A percentile compares a stretch with the other conserved stretches of the same genome.
Evolutionary conservation across 2,113 vertebrate genomes (phyloP).

Genomic region (Donacobius atricapilla): DNA sequence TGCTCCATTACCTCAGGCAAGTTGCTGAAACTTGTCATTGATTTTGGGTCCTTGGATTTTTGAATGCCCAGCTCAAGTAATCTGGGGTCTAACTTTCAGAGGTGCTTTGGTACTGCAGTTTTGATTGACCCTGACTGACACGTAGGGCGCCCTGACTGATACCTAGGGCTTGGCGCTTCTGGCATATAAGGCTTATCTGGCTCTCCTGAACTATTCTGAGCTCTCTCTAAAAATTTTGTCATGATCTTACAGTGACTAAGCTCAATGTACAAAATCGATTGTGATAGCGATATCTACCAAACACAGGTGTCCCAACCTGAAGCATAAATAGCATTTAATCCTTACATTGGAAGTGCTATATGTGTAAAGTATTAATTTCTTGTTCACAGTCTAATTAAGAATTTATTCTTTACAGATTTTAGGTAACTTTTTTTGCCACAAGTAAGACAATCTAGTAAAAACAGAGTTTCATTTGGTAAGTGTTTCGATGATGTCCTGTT

Average conservation of each 20-base stretch:
- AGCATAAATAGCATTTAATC: not conserved
- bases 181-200: not conserved
- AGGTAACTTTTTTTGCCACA: not conserved
- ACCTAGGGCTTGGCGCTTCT: not conserved
- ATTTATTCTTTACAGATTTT: not conserved
- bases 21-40: not conserved
- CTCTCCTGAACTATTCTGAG: not conserved
- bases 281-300: not conserved
- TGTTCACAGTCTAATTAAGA: not conserved
- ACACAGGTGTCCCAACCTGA: not conserved
- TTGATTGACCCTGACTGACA: not conserved
- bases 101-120: not conserved
- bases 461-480: constrained; percentile 11
- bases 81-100: not conserved
- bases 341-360: not conserved
- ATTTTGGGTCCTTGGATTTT: constrained; percentile 13
- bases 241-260: not conserved
- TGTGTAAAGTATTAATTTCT: not conserved
- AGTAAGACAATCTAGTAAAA: not conserved
- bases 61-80: not conserved
- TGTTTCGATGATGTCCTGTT: constrained; percentile 4
- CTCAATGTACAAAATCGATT: rapidly evolving
- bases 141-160: not conserved
- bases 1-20: constrained; percentile 37
- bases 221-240: not conserved